Evolutionary conservation across 2,888 invertebrate species (phyloP).

Genomic region (Eledona agricola): DNA sequence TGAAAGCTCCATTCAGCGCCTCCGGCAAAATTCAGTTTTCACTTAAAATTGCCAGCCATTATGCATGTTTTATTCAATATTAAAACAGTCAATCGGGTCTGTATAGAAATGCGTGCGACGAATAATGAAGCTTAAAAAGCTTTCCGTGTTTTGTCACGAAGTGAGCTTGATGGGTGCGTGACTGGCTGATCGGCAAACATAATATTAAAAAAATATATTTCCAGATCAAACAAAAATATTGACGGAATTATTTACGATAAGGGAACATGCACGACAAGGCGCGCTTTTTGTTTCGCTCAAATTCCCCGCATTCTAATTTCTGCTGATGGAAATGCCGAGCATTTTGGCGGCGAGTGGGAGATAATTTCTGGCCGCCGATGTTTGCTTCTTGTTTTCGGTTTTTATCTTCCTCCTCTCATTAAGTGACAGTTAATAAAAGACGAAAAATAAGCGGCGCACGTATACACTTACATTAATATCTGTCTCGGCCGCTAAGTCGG

Average conservation of each 20-base stretch:
- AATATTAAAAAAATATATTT: conserved; percentile 47
- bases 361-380: neutral
- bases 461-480: conserved; percentile 50
- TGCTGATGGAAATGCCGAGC: neutral
- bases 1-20: conserved; percentile 26
- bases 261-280: conserved; percentile 37
- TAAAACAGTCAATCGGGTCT: conserved; percentile 54
- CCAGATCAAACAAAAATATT: conserved; percentile 50
- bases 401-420: conserved; percentile 36
- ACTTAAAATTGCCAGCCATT: conserved; percentile 46
- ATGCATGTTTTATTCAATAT: conserved; percentile 50
- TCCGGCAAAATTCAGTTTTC: conserved; percentile 44
- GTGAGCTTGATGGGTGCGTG: conserved; percentile 52
- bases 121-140: conserved; percentile 58
- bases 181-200: conserved; percentile 48
- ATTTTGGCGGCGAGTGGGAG: neutral
- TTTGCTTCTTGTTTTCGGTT: conserved; percentile 16
- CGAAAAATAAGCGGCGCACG: conserved; percentile 40
- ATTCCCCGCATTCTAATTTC: no score
- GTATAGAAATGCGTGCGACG: conserved; percentile 52
- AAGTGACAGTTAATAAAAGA: conserved; percentile 39
- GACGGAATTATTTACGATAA: conserved; percentile 44
- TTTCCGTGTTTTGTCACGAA: conserved; percentile 56
- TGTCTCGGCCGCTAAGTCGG: conserved; percentile 50
- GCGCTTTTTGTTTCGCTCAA: no score